These are phyloP conservation scores for Drosophila asahinai DNA, from an alignment of 1,140 invertebrate genomes.

Conservation along the genomic window DNA sequence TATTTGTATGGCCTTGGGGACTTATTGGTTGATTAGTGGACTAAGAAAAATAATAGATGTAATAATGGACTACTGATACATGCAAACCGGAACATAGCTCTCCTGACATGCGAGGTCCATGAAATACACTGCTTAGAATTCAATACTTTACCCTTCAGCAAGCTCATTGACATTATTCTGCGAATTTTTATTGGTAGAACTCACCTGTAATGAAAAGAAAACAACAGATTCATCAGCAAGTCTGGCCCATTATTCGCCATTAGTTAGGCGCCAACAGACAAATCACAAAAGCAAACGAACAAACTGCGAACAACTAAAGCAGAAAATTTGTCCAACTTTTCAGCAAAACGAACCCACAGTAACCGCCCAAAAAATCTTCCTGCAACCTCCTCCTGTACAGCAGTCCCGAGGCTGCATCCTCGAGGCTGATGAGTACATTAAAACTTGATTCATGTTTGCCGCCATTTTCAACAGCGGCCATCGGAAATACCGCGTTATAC, in stretches of 20 bases:
- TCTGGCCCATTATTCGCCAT: slow-evolving; percentile 31
- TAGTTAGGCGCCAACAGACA: slow-evolving; percentile 15
- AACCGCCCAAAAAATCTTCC: slow-evolving; percentile 17
- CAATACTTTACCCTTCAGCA: slow-evolving; percentile 28
- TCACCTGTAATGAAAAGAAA: slow-evolving; percentile 56
- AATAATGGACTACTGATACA: neutral
- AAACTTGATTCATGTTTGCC: slow-evolving; percentile 39
- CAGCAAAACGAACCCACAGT: slow-evolving; percentile 2
- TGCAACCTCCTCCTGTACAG: neutral
- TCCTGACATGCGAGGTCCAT: slow-evolving; percentile 3
- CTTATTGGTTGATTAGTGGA: neutral
- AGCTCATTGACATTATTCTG: neutral
- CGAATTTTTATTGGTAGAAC: slow-evolving; percentile 23
- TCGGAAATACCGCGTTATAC: slow-evolving; percentile 48
- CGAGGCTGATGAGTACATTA: slow-evolving; percentile 31
- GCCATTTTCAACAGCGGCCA: slow-evolving; percentile 4
- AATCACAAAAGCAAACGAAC: slow-evolving; percentile 17
- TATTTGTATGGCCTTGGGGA: slow-evolving; percentile 7
- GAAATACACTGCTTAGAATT: neutral
- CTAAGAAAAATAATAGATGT: neutral
- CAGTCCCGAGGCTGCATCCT: slow-evolving; percentile 29
- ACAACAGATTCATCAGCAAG: slow-evolving; percentile 36
- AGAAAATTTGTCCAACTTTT: slow-evolving; percentile 38
- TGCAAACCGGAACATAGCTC: slow-evolving; percentile 11
- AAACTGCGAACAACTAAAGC: slow-evolving; percentile 7